Conservation (phyloP, 2,113 vertebrate genomes). For the Tachysurus fulvidraco region DNA sequence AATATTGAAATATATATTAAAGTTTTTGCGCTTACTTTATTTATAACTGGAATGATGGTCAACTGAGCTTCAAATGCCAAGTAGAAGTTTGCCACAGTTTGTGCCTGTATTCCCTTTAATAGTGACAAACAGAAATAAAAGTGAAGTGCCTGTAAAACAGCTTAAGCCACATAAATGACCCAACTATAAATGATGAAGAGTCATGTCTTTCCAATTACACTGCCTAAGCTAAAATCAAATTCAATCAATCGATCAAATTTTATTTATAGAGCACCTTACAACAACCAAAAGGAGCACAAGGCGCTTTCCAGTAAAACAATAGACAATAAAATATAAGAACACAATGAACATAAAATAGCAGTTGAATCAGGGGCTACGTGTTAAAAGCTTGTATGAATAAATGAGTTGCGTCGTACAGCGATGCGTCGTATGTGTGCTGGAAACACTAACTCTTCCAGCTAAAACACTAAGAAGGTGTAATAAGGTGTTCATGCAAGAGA, state of each 20-base stretch:
- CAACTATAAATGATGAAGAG: too few species aligned
- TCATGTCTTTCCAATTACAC: background rate
- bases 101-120: slow-evolving; percentile 91
- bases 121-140: slow-evolving; percentile 32
- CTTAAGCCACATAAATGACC: background rate
- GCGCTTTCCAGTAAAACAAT: too few species aligned
- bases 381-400: too few species aligned
- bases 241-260: too few species aligned
- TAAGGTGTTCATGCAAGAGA: background rate
- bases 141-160: background rate
- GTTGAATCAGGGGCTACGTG: too few species aligned
- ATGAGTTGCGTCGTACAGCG: too few species aligned
- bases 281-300: too few species aligned
- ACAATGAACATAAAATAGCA: too few species aligned
- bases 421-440: too few species aligned
- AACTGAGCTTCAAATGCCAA: slow-evolving; percentile 96
- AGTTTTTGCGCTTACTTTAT: slow-evolving; percentile 81
- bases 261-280: too few species aligned
- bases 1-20: background rate
- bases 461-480: background rate
- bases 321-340: too few species aligned
- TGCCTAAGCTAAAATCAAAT: background rate
- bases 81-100: slow-evolving; percentile 97
- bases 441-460: background rate
- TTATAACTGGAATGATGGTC: slow-evolving; percentile 91